Conservation (phyloP, 1,140 invertebrate species). For the Eumeta japonica region DNA sequence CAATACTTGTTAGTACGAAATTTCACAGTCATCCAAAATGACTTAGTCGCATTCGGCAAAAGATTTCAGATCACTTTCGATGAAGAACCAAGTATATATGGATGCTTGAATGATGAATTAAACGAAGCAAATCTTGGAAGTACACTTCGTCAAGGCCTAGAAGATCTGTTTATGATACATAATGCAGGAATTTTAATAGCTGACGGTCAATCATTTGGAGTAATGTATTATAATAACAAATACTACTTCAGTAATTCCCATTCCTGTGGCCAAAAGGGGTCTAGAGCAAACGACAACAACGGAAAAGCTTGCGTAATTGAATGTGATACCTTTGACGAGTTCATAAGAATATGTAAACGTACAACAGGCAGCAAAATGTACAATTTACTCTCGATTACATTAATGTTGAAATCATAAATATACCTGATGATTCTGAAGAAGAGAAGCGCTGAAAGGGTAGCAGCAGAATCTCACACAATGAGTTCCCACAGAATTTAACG, state of each 20-base stretch:
- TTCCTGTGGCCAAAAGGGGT: constrained; percentile 17
- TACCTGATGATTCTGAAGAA: too few species aligned
- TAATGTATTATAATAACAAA: constrained; percentile 10
- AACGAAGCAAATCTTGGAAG: neutral
- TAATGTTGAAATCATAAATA: constrained; percentile 8
- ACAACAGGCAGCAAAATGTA: constrained; percentile 9
- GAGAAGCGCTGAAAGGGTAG: too few species aligned
- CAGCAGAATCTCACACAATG: too few species aligned
- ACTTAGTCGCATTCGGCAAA: too few species aligned
- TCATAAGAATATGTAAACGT: constrained; percentile 15
- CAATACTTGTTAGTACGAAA: too few species aligned
- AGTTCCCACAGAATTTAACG: constrained; percentile 7
- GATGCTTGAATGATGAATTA: neutral
- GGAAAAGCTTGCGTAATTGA: too few species aligned
- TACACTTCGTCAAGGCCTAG: neutral
- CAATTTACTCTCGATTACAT: constrained; percentile 13
- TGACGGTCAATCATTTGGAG: constrained; percentile 10
- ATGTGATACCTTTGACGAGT: constrained; percentile 13
- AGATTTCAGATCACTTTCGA: too few species aligned
- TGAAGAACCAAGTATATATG: neutral
- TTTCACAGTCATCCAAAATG: too few species aligned
- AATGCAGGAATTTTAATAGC: neutral
- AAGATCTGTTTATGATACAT: neutral
- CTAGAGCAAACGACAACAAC: constrained; percentile 13
- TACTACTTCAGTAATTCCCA: constrained; percentile 18